Conservation (phyloP, 2,888 invertebrate genomes). For the Punctoribates punctum region DNA sequence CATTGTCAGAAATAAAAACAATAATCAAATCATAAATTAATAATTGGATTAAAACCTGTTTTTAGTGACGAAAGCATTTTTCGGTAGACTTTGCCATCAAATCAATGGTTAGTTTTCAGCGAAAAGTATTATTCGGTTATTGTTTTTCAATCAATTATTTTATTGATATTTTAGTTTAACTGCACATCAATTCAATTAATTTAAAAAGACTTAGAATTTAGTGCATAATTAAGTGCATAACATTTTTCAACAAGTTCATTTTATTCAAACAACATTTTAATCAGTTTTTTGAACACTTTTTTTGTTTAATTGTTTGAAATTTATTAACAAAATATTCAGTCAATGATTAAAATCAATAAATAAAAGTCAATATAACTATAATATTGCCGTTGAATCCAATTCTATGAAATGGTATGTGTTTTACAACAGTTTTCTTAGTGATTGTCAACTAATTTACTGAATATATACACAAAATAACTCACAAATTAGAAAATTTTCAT, state of each 20-base stretch:
- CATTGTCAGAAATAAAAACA: no score
- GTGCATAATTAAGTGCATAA: constrained; percentile 38
- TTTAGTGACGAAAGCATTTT: no score
- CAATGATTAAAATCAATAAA: constrained; percentile 3
- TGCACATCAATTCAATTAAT: constrained; percentile 3
- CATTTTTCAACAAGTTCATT: not conserved
- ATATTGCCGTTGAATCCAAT: constrained; percentile 23
- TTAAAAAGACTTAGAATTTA: not conserved
- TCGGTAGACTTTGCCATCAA: not conserved
- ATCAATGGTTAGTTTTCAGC: constrained; percentile 7
- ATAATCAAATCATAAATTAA: no score
- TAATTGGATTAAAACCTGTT: no score
- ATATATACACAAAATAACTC: not conserved
- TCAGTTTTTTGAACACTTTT: not conserved
- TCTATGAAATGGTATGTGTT: not conserved
- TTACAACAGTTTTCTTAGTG: constrained; percentile 1
- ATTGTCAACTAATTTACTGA: constrained; percentile 8
- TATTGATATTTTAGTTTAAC: constrained; percentile 12
- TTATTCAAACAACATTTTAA: not conserved
- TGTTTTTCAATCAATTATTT: not conserved
- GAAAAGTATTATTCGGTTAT: not conserved
- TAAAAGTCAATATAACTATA: not conserved
- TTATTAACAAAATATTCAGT: not conserved
- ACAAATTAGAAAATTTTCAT: not conserved
- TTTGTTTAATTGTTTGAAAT: not conserved